Percentiles rank a stretch among this genome's conserved stretches.
phyloP scores from a whole-genome alignment of 2,888 invertebrate species.

The Cyclophora albipunctata region DNA sequence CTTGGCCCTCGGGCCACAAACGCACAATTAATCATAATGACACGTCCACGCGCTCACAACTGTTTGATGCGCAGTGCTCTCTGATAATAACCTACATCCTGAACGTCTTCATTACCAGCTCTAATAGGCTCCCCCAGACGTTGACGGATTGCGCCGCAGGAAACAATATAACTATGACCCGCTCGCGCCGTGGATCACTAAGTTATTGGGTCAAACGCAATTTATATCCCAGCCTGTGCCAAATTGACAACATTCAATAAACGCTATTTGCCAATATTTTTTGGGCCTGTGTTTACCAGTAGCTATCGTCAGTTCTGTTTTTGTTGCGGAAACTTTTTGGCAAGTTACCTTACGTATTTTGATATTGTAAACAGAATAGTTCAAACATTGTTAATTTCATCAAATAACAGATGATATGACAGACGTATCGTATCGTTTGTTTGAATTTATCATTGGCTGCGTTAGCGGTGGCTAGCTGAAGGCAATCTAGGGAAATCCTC shows the following conservation, averaged over 20 bases:
- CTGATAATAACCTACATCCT: conserved; percentile 26
- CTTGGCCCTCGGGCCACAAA: neutral
- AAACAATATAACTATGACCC: conserved; percentile 19
- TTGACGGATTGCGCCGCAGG: conserved; percentile 30
- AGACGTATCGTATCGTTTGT: neutral
- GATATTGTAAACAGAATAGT: too few relatives aligned
- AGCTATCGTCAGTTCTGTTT: neutral
- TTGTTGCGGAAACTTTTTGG: neutral
- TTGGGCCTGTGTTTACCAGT: conserved; percentile 3
- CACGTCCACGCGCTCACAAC: conserved; percentile 24
- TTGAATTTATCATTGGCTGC: conserved; percentile 28
- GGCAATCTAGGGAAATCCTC: conserved; percentile 59
- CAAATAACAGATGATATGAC: too few relatives aligned
- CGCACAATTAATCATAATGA: conserved; percentile 32
- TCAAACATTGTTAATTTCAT: too few relatives aligned
- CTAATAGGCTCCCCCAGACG: conserved; percentile 26
- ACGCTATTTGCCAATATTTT: conserved; percentile 12
- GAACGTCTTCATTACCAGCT: conserved; percentile 29
- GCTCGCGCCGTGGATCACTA: conserved; percentile 14
- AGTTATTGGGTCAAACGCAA: conserved; percentile 23
- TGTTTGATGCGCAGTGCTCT: conserved; percentile 17
- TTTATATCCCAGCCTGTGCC: conserved; percentile 11
- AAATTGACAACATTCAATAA: conserved; percentile 17
- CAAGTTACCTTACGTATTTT: too few relatives aligned
- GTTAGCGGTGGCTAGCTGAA: conserved; percentile 41